Evolutionary conservation across 2,888 invertebrate genomes (phyloP).

Genomic region (Pseudococcus longispinus): DNA sequence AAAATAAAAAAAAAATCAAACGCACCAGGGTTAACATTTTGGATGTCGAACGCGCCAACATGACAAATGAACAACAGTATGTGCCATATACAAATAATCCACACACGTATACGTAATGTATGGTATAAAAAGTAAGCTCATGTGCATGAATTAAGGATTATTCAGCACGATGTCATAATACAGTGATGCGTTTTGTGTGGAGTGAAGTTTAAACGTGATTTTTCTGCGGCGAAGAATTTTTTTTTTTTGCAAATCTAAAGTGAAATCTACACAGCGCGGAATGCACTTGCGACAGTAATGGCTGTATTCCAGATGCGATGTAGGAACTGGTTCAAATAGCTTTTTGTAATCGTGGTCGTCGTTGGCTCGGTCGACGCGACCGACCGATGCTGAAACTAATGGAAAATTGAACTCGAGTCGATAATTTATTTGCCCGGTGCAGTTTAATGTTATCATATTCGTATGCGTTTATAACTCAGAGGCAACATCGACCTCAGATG

Average conservation of each 20-base stretch:
- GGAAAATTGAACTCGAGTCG: conserved; percentile 10
- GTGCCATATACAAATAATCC: neutral
- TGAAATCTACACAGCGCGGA: conserved; percentile 20
- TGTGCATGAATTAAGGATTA: conserved; percentile 30
- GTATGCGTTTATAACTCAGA: conserved; percentile 2
- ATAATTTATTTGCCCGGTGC: conserved; percentile 1
- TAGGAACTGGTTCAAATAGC: conserved; percentile 33
- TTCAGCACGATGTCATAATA: conserved; percentile 31
- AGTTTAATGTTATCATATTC: conserved; percentile 33
- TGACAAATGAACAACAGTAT: conserved; percentile 22
- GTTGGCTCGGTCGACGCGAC: neutral
- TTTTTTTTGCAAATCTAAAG: conserved; percentile 19
- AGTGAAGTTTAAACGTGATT: conserved; percentile 4
- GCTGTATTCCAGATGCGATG: conserved; percentile 34
- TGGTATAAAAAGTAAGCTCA: neutral
- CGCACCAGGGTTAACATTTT: conserved; percentile 29
- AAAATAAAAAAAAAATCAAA: conserved; percentile 13
- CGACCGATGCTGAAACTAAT: neutral
- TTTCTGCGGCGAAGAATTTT: neutral
- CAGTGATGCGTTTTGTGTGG: neutral
- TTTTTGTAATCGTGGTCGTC: conserved; percentile 22
- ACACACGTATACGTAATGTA: neutral
- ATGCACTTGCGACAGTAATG: conserved; percentile 34
- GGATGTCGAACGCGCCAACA: neutral
- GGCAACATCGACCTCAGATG: conserved; percentile 19